Percentiles rank a stretch among this genome's conserved stretches.
Conservation (phyloP, 2,113 vertebrate genomes). For the Nothobranchius kuhntae region DNA sequence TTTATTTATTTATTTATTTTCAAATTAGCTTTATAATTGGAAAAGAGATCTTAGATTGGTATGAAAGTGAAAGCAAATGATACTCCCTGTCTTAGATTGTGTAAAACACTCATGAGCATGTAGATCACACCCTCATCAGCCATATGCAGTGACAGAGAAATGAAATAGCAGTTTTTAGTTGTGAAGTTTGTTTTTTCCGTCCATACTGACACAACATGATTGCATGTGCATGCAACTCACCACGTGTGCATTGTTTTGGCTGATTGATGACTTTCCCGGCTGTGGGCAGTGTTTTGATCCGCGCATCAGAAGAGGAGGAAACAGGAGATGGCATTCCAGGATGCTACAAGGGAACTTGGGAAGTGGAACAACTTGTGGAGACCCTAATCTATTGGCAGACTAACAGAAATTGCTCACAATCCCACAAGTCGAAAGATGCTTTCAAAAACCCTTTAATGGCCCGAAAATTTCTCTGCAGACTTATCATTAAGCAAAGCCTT, state of each 20-base stretch:
- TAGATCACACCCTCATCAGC: slow-evolving; percentile 3
- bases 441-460: slow-evolving; percentile 27
- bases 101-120: slow-evolving; percentile 9
- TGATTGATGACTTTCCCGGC: slow-evolving; percentile 74
- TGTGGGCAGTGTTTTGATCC: slow-evolving; percentile 71
- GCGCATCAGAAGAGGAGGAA: slow-evolving; percentile 72
- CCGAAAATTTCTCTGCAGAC: background rate
- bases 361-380: slow-evolving; percentile 62
- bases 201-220: background rate
- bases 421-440: slow-evolving; percentile 33
- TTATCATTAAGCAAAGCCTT: too few species aligned
- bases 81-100: background rate
- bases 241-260: slow-evolving; percentile 45
- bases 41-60: background rate
- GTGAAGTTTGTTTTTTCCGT: background rate
- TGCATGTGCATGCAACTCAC: slow-evolving; percentile 6
- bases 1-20: background rate
- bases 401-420: slow-evolving; percentile 67
- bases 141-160: background rate
- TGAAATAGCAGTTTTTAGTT: background rate
- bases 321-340: slow-evolving; percentile 73
- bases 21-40: background rate
- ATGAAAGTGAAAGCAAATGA: background rate
- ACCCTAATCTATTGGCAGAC: slow-evolving; percentile 33
- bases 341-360: slow-evolving; percentile 69